Evolutionary conservation across 2,888 invertebrate species (phyloP), one percentile per base, ranked within the genome.

Genomic region (Syrphus vitripennis): DNA sequence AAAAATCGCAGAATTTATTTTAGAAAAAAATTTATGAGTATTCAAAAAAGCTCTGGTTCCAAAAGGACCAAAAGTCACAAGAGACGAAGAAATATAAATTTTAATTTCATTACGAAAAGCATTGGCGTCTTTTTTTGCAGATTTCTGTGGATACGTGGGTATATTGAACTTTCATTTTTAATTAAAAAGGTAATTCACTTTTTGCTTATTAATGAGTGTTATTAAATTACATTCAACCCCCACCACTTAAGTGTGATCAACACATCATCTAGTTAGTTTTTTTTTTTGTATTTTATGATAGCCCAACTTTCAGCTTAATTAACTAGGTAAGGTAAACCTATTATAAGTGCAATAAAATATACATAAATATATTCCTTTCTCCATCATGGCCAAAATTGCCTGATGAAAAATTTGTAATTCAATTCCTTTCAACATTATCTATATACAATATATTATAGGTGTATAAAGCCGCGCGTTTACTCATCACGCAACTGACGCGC

Each of bases 371-470:
- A 40, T 48, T 40, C 57, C 31, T 69, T 70, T 53, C 59, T 7
- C 50, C 45, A 19, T 48, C 57, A 42, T n/a, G 37, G 63, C 75
- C 40, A 75, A 75, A 75, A 26, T 48, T 37, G 40, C 31, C 19
- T 34, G 55, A 26, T 50, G 19, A 31, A 81, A 69, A 76, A 76
- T 76, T 84, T 84, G 80, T 76, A 84, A 84, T 84, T 84, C 81
- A 84, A 84, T 84, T 71, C 71, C 48, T 40, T n/a, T n/a, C n/a
- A n/a, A n/a, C n/a, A n/a, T n/a, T n/a, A n/a, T n/a, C n/a, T n/a
- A n/a, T n/a, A n/a, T n/a, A n/a, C 69, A 21, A 48, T 70, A 70
- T 50, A 34, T 16, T 7, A 63, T 14, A 14, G 3, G 1, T 24
- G 4, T 16, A 31, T 57, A 50, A 67, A 12, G 26, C 76, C 7